Conservation (phyloP, 2,113 vertebrate genomes). For the Hippotragus niger region DNA sequence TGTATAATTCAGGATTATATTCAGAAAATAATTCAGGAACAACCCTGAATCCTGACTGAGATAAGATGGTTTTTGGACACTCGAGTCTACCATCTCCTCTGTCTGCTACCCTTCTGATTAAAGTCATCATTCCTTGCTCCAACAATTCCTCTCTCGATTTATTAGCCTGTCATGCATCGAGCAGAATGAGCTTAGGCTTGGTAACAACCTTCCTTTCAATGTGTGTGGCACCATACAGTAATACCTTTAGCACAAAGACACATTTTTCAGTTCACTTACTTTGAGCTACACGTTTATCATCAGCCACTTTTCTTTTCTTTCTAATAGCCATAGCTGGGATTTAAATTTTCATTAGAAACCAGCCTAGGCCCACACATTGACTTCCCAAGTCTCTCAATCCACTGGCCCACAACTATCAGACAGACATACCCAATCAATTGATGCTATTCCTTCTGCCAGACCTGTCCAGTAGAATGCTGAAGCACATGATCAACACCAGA, state of each 20-base stretch:
- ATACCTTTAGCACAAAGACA: neutral
- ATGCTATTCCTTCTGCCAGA: slow-evolving; percentile 12
- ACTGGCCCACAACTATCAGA: slow-evolving; percentile 36
- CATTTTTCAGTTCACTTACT: slow-evolving; percentile 45
- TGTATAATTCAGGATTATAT: neutral
- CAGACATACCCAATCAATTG: slow-evolving; percentile 28
- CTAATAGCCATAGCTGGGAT: slow-evolving; percentile 31
- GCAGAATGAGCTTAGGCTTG: neutral
- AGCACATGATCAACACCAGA: neutral
- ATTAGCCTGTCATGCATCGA: neutral
- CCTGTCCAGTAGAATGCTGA: slow-evolving; percentile 49
- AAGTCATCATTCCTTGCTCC: neutral
- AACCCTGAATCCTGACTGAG: neutral
- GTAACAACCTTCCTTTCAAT: neutral
- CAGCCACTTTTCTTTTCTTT: slow-evolving; percentile 48
- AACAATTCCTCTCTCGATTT: neutral
- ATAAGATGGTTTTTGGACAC: neutral
- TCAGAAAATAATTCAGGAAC: neutral
- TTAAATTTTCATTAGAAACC: slow-evolving; percentile 4
- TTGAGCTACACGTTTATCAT: neutral
- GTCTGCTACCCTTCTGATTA: neutral
- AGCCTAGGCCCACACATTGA: neutral
- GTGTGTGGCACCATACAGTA: neutral
- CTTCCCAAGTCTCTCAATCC: neutral
- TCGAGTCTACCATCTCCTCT: neutral